A percentile compares a stretch with the other conserved stretches of the same genome.
Conservation (phyloP, 1,140 invertebrate species). For the Lordiphosa stackelbergi region DNA sequence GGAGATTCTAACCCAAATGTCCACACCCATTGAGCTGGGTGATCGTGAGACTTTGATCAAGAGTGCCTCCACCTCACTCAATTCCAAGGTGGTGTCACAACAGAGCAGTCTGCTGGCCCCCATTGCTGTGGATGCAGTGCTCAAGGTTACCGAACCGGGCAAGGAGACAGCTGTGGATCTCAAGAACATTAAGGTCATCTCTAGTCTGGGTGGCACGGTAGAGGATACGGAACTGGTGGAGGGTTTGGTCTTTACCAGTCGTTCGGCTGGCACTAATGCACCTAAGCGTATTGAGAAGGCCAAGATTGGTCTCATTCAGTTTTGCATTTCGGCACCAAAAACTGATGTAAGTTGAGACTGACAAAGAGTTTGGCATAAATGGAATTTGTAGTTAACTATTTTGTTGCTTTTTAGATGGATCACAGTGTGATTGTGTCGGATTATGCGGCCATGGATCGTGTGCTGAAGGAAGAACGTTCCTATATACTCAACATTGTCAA, state of each 20-base stretch:
- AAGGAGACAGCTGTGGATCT: conserved; percentile 83
- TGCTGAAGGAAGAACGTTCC: conserved; percentile 97
- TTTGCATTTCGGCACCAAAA: conserved; percentile 99
- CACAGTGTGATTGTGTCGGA: conserved; percentile 98
- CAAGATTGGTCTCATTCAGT: conserved; percentile 99
- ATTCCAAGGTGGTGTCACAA: conserved; percentile 99
- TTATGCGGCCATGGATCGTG: conserved; percentile 99
- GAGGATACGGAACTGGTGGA: conserved; percentile 98
- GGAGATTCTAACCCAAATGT: conserved; percentile 91
- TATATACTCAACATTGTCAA: conserved; percentile 99
- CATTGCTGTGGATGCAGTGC: conserved; percentile 97
- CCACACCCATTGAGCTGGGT: conserved; percentile 90
- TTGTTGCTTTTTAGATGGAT: conserved; percentile 88
- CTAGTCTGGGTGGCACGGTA: conserved; percentile 97
- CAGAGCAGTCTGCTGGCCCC: conserved; percentile 96
- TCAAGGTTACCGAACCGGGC: conserved; percentile 86
- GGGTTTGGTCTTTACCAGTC: conserved; percentile 95
- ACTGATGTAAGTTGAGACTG: conserved; percentile 88
- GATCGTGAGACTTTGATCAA: conserved; percentile 94
- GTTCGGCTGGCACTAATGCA: conserved; percentile 92
- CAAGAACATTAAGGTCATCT: conserved; percentile 96
- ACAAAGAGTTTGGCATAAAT: not conserved
- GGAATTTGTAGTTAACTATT: not conserved
- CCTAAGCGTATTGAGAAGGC: conserved; percentile 97
- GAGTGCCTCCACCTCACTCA: conserved; percentile 97